Conservation (phyloP, 2,113 vertebrate genomes). For the Gobiocypris rarus region DNA sequence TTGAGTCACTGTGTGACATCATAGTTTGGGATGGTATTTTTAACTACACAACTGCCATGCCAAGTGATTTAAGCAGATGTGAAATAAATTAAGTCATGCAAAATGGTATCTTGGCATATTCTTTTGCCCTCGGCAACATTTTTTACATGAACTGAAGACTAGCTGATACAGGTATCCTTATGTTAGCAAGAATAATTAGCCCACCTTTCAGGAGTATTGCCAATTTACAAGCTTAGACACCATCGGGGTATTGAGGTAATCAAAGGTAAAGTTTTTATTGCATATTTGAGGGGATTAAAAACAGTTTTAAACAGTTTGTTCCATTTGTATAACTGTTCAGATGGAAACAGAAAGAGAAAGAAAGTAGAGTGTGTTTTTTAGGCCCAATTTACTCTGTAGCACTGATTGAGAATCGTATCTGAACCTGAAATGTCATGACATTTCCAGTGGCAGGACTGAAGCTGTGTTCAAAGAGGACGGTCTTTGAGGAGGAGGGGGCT, state of each 20-base stretch:
- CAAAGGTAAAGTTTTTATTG: neutral
- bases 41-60: neutral
- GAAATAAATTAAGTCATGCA: neutral
- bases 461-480: constrained; percentile 14
- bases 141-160: neutral
- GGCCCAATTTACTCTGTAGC: neutral
- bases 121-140: neutral
- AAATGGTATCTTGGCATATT: neutral
- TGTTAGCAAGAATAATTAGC: neutral
- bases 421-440: constrained; percentile 29
- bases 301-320: neutral
- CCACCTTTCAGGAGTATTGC: neutral
- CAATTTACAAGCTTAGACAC: neutral
- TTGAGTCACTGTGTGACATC: constrained; percentile 5
- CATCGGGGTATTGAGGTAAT: neutral
- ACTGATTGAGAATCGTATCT: neutral
- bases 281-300: neutral
- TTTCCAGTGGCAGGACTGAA: constrained; percentile 19
- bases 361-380: neutral
- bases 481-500: too few species aligned
- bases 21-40: constrained; percentile 31
- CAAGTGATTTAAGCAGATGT: neutral
- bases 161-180: constrained; percentile 3
- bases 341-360: neutral
- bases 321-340: neutral